Evolutionary conservation across 2,797 vertebrate species (phyloP).

Genomic region (Morus bassanus): DNA sequence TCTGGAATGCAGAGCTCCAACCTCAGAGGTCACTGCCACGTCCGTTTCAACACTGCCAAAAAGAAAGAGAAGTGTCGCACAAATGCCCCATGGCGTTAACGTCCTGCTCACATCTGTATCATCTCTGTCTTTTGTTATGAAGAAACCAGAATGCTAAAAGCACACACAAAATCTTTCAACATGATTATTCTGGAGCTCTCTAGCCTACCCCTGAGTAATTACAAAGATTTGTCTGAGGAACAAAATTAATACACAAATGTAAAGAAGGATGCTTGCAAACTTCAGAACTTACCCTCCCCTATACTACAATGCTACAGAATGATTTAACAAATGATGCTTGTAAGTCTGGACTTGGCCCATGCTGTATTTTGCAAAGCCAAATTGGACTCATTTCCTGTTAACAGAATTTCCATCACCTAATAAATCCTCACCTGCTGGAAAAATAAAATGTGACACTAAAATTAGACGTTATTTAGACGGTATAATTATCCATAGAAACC

Average conservation of each 20-base stretch:
- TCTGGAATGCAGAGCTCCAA: background rate
- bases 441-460: background rate
- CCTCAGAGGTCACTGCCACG: background rate
- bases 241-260: background rate
- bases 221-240: background rate
- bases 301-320: background rate
- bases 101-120: background rate
- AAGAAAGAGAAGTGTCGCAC: background rate
- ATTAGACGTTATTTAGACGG: background rate
- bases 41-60: background rate
- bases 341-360: background rate
- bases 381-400: background rate
- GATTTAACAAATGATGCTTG: background rate
- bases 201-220: background rate
- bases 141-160: background rate
- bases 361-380: background rate
- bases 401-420: background rate
- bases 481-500: background rate
- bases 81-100: accelerated
- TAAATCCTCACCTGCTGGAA: background rate
- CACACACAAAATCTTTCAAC: background rate
- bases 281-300: background rate
- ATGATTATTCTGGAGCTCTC: background rate
- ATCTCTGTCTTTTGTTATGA: background rate
- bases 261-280: background rate